Conservation (phyloP, 2,797 vertebrate species). For the Sebastes jordani region DNA sequence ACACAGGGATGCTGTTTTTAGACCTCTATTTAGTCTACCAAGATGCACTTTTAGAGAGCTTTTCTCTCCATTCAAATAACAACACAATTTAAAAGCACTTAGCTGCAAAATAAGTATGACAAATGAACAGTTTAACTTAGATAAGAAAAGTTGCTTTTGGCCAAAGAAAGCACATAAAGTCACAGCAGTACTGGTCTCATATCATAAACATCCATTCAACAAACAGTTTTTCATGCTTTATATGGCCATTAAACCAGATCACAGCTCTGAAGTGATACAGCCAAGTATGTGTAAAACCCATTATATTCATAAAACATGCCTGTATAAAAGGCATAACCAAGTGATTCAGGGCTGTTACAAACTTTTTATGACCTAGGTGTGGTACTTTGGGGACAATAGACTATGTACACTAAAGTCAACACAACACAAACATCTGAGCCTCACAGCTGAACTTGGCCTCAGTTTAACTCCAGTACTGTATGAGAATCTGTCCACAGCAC, state of each 20-base stretch:
- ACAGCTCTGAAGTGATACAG: not conserved
- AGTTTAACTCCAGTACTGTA: not conserved
- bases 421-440: not conserved
- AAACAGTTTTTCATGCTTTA: not conserved
- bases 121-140: not conserved
- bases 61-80: not conserved
- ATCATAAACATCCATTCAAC: not conserved
- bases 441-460: not conserved
- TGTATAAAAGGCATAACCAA: not conserved
- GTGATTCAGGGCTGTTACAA: not conserved
- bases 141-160: not conserved
- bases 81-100: not conserved
- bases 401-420: not conserved
- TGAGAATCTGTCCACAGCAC: slow-evolving; percentile 7
- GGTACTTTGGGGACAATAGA: not conserved
- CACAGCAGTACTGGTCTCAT: not conserved
- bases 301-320: not conserved
- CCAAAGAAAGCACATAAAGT: not conserved
- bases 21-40: too few relatives aligned
- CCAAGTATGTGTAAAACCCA: not conserved
- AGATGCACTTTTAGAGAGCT: not conserved
- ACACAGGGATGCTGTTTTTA: not conserved
- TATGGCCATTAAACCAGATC: not conserved
- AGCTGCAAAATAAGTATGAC: not conserved
- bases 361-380: not conserved